Percentiles rank a stretch among this genome's conserved stretches.
Conservation (phyloP, 2,888 invertebrate genomes). For the Holacanthella duospinosa region DNA sequence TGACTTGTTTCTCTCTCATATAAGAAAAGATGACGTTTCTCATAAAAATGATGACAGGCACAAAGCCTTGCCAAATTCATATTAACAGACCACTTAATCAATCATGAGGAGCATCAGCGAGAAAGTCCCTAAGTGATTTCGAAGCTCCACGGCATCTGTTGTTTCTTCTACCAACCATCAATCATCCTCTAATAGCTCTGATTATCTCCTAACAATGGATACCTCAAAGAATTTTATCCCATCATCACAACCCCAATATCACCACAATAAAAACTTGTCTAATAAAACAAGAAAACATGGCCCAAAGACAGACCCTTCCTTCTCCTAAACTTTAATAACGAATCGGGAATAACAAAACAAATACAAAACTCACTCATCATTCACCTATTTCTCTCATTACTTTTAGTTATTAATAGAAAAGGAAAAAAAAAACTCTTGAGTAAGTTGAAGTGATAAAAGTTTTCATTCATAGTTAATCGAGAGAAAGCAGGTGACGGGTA, state of each 20-base stretch:
- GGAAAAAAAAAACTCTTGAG: background rate
- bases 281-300: no score
- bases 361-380: no score
- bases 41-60: background rate
- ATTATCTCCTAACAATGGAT: background rate
- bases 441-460: no score
- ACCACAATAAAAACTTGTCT: no score
- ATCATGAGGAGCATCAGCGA: background rate
- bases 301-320: no score
- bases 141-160: background rate
- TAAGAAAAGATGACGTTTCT: no score
- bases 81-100: conserved; percentile 4
- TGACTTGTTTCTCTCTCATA: background rate
- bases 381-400: no score
- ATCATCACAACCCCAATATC: background rate
- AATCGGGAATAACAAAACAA: no score
- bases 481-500: background rate
- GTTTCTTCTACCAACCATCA: background rate
- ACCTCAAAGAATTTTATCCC: background rate
- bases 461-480: background rate
- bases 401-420: no score
- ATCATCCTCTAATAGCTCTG: background rate
- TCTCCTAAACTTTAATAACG: no score
- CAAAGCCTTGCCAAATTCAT: background rate
- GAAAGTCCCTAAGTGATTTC: background rate